Evolutionary conservation across 2,888 invertebrate genomes (phyloP).

Genomic region (Cordilura impudica): DNA sequence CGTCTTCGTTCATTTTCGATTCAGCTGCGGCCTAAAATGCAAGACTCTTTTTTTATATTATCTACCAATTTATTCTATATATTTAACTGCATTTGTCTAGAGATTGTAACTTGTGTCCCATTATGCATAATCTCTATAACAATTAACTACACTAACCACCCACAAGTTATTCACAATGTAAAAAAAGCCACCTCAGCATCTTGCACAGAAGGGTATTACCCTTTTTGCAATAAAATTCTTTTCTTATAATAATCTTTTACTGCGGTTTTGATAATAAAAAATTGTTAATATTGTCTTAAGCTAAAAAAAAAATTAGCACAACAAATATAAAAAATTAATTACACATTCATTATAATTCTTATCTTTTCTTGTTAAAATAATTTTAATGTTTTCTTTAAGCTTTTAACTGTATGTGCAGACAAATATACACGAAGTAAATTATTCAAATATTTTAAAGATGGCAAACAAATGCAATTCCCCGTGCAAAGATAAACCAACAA

Average conservation of each 20-base stretch:
- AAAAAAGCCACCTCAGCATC: background rate
- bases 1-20: too few species aligned
- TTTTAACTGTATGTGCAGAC: constrained; percentile 27
- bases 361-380: constrained; percentile 42
- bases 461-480: background rate
- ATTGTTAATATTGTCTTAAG: background rate
- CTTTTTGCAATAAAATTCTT: background rate
- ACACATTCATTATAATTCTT: constrained; percentile 37
- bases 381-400: constrained; percentile 41
- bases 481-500: background rate
- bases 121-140: too few species aligned
- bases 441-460: background rate
- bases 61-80: too few species aligned
- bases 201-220: background rate
- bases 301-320: too few species aligned
- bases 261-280: background rate
- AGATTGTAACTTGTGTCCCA: too few species aligned
- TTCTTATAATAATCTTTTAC: background rate
- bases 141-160: too few species aligned
- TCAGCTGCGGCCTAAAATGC: too few species aligned
- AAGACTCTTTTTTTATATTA: too few species aligned
- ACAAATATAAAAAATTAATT: background rate
- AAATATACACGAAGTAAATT: background rate
- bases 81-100: too few species aligned
- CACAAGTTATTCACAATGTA: too few species aligned